A percentile compares a stretch with the other conserved stretches of the same genome.
Conservation (phyloP, 2,797 vertebrate genomes). For the Champsocephalus esox region DNA sequence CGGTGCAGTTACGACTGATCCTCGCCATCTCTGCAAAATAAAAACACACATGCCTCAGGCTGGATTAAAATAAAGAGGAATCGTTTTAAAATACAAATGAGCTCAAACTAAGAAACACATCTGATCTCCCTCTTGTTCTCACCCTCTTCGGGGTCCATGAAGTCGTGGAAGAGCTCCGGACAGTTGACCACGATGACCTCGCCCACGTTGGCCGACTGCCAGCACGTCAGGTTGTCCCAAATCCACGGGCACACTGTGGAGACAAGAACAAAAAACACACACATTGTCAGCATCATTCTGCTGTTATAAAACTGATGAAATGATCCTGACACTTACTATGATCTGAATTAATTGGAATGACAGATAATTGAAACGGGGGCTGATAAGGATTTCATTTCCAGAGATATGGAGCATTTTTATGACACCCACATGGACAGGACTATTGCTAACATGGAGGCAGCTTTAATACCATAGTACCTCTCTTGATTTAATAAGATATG, state of each 20-base stretch:
- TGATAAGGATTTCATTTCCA: conserved; percentile 14
- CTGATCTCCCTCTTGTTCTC: conserved; percentile 27
- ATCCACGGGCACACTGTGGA: conserved; percentile 90
- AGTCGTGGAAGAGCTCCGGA: conserved; percentile 88
- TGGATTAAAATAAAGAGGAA: not conserved
- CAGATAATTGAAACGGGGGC: not conserved
- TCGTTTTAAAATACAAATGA: not conserved
- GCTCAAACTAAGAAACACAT: not conserved
- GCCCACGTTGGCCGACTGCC: conserved; percentile 89
- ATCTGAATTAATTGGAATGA: conserved; percentile 15
- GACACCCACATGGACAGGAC: conserved; percentile 6
- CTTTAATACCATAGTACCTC: not conserved
- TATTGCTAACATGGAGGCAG: not conserved
- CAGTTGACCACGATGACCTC: conserved; percentile 92
- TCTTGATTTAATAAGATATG: not conserved
- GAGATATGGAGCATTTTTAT: conserved; percentile 4
- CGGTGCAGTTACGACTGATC: conserved; percentile 94
- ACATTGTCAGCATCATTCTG: not conserved
- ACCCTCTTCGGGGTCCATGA: conserved; percentile 90
- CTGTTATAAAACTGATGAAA: not conserved
- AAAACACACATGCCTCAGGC: not conserved
- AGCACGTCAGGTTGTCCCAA: conserved; percentile 98
- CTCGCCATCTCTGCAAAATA: conserved; percentile 82
- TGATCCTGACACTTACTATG: not conserved
- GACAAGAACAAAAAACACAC: not conserved